Evolutionary conservation across 2,797 vertebrate species (phyloP), one percentile per base, ranked within the genome.

Genomic region (Channallabes apus): DNA sequence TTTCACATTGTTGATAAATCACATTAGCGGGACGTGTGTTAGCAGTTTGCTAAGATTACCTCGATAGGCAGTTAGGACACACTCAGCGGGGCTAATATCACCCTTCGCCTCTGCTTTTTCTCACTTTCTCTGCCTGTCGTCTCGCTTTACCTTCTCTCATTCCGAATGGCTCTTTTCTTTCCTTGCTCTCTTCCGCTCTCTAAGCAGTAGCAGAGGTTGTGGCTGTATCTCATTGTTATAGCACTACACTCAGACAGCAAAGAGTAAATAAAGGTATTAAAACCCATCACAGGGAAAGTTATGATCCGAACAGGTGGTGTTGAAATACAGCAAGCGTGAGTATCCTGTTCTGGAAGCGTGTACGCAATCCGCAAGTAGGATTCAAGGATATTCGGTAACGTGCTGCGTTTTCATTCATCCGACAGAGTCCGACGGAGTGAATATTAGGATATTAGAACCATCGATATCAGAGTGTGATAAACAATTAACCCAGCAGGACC

Each of bases 1-100:
- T 93, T 92, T 91, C 83, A 92, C 91, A 88, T 88, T 78, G 84
- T 89, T 92, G 91, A 93, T 89, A 91, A 91, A 93, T 92, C 90
- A 89, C 91, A 91, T 93, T 91, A 93, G 65, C 64, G 61, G 84
- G 81, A 84, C 84, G 83, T 71, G 88, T 82, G 90, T 56, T 89
- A 82, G 90, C 86, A 32, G 69, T 83, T 87, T 85, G 1, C 89
- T 80, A 86, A 90, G 90, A 92, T 93, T 89, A 92, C 73, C 61
- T 59, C 87, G 91, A 91, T 91, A 92, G 90, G 89, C 78, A 80
- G 59, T 79, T 88, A 85, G 85, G 89, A 90, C 61, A 83, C 85
- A 72, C 85, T 72, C 84, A 27, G 68, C 88, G 84, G 90, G 82
- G 54, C 41, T 17, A 3, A 81, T 41, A 73, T 73, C 35, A 54